Evolutionary conservation across 2,888 invertebrate species (phyloP).

Genomic region (Keiferia lycopersicella): DNA sequence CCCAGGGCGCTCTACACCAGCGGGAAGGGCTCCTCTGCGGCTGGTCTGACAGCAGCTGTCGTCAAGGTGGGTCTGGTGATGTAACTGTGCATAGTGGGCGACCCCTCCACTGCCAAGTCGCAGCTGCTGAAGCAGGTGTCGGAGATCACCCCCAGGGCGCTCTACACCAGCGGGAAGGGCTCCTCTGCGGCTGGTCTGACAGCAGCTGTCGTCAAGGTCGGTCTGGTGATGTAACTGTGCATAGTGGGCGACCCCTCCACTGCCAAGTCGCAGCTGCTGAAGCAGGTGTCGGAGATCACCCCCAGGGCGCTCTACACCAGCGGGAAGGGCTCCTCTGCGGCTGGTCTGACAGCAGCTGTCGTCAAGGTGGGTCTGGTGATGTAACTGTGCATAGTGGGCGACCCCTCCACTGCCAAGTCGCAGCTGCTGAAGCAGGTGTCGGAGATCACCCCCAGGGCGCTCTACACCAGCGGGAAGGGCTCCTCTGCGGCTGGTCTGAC

Average conservation of each 20-base stretch:
- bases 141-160: constrained; percentile 96
- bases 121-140: constrained; percentile 97
- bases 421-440: constrained; percentile 97
- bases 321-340: constrained; percentile 98
- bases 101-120: constrained; percentile 99
- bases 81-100: constrained; percentile 95
- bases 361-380: no score
- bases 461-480: constrained; percentile 99
- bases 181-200: constrained; percentile 98
- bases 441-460: constrained; percentile 96
- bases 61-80: constrained; percentile 82
- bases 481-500: constrained; percentile 99
- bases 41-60: constrained; percentile 99
- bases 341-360: constrained; percentile 89
- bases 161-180: constrained; percentile 97
- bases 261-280: constrained; percentile 98
- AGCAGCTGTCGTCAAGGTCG: constrained; percentile 44
- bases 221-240: no score
- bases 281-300: constrained; percentile 96
- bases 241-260: constrained; percentile 99
- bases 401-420: constrained; percentile 99
- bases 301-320: constrained; percentile 99
- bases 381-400: constrained; percentile 95
- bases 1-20: constrained; percentile 98
- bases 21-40: constrained; percentile 98